phyloP scores from a whole-genome alignment of 2,888 invertebrate genomes.

The Drosophila lacicola region DNA sequence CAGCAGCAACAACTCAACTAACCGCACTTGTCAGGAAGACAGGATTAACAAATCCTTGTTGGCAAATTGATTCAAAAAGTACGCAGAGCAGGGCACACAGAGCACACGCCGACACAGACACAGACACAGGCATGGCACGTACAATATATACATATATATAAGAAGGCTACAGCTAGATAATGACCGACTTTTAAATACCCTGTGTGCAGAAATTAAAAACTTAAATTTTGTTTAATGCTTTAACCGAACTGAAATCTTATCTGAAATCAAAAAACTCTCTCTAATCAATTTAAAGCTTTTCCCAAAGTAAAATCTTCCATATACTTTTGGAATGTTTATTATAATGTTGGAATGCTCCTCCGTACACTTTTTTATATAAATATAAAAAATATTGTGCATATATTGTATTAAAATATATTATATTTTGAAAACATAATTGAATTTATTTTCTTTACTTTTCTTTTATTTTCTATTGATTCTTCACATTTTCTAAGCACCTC shows the following conservation, averaged over 20 bases:
- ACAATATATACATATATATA: background rate
- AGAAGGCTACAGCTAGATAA: background rate
- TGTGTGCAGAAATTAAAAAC: background rate
- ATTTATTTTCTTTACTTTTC: too few species aligned
- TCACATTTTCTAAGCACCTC: too few species aligned
- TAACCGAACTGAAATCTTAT: background rate
- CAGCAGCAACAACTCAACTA: slow-evolving; percentile 70
- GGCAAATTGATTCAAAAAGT: slow-evolving; percentile 83
- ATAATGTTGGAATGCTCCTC: too few species aligned
- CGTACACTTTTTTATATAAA: too few species aligned
- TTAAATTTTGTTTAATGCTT: background rate
- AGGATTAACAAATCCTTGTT: slow-evolving; percentile 84
- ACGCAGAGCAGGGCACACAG: slow-evolving; percentile 55
- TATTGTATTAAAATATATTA: too few species aligned
- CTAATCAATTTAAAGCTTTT: too few species aligned
- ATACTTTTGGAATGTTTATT: too few species aligned
- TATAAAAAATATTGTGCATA: too few species aligned
- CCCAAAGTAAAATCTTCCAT: too few species aligned
- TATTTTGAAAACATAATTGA: too few species aligned
- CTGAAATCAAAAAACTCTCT: too few species aligned
- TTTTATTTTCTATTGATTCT: too few species aligned
- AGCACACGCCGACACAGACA: slow-evolving; percentile 31
- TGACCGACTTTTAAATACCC: slow-evolving; percentile 26
- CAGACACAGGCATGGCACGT: slow-evolving; percentile 3
- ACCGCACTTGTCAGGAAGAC: slow-evolving; percentile 84